These are phyloP conservation scores for Acrocephalus kingi DNA, from an alignment of 2,113 vertebrate genomes.

Conservation along the genomic window DNA sequence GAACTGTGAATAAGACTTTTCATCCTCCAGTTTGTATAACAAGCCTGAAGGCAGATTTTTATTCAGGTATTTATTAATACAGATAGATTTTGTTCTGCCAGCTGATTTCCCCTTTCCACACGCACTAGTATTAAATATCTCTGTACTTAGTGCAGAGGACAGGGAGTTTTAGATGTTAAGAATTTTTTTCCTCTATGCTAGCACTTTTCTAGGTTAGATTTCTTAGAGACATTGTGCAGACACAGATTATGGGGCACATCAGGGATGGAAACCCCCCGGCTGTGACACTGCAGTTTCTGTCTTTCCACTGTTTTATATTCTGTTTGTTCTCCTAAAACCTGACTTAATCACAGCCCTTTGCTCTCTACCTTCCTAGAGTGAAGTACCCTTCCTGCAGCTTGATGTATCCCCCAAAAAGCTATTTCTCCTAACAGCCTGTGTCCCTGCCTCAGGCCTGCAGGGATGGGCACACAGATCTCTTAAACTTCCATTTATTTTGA, in stretches of 20 bases:
- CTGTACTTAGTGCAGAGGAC: background rate
- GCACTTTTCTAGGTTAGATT: background rate
- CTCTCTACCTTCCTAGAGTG: background rate
- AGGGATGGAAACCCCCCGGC: background rate
- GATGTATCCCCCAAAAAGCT: background rate
- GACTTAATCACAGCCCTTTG: background rate
- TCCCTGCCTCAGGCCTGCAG: fast-evolving
- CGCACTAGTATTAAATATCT: background rate
- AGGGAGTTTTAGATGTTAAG: fast-evolving
- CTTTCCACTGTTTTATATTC: background rate
- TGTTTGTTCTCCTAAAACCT: background rate
- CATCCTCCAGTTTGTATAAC: background rate
- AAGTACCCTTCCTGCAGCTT: background rate
- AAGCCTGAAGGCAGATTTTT: background rate
- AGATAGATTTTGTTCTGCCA: background rate
- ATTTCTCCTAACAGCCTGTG: background rate
- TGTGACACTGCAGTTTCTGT: background rate
- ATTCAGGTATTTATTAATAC: background rate
- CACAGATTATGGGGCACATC: background rate
- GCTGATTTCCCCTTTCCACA: background rate
- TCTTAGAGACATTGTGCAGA: background rate
- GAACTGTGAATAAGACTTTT: background rate
- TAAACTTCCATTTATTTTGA: background rate
- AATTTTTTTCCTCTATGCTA: background rate
- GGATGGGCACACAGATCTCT: background rate